Conservation (phyloP, 1,140 invertebrate genomes). For the Thaumatotibia leucotreta region DNA sequence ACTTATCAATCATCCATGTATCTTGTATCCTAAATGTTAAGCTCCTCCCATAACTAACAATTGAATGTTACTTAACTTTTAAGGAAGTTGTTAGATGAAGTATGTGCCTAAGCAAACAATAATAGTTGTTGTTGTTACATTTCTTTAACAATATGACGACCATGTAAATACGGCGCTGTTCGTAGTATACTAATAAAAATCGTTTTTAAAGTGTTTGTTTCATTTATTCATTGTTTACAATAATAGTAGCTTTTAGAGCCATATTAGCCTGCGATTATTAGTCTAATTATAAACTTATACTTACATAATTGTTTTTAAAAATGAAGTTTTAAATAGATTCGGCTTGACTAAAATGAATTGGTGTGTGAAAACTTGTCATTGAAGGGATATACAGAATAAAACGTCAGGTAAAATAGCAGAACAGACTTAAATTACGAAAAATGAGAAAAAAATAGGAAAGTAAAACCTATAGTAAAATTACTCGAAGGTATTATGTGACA, state of each 20-base stretch:
- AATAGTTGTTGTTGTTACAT: conserved; percentile 73
- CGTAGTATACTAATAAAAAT: conserved; percentile 73
- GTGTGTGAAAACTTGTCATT: too few species aligned
- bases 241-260: background rate
- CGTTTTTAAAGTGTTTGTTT: conserved; percentile 64
- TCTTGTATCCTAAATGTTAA: conserved; percentile 1
- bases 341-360: too few species aligned
- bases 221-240: conserved; percentile 28
- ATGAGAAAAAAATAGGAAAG: too few species aligned
- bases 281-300: background rate
- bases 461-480: too few species aligned
- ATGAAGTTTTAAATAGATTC: background rate
- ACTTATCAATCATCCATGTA: background rate
- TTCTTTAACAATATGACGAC: conserved; percentile 75
- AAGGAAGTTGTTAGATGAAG: conserved; percentile 49
- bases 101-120: conserved; percentile 70
- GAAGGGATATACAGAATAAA: too few species aligned
- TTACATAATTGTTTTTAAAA: background rate
- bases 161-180: conserved; percentile 75
- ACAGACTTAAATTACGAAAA: too few species aligned
- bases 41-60: conserved; percentile 1
- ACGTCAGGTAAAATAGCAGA: too few species aligned
- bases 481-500: too few species aligned
- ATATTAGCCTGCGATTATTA: too few species aligned
- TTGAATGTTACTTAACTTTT: conserved; percentile 14